phyloP scores from a whole-genome alignment of 1,140 invertebrate genomes.

The Cydia fagiglandana region DNA sequence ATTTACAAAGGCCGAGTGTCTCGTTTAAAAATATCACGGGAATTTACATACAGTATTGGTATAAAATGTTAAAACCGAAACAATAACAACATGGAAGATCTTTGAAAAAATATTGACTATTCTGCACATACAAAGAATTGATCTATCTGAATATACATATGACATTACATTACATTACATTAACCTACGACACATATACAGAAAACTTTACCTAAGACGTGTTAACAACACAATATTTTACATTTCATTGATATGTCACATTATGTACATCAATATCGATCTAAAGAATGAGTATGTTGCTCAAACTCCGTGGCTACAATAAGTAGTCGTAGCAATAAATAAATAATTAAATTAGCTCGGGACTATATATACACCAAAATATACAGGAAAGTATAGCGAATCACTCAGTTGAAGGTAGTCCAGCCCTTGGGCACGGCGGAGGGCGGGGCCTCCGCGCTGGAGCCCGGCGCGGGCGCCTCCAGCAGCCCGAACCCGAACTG shows the following conservation, averaged over 20 bases:
- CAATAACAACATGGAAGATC: constrained; percentile 44
- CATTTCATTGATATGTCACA: constrained; percentile 68
- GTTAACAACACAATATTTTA: constrained; percentile 47
- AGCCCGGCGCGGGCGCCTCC: constrained; percentile 49
- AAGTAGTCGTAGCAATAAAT: constrained; percentile 41
- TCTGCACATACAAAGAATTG: constrained; percentile 36
- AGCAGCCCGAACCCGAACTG: constrained; percentile 57
- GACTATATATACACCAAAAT: constrained; percentile 25
- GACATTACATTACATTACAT: constrained; percentile 28
- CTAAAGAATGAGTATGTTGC: constrained; percentile 37
- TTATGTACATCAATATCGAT: constrained; percentile 58
- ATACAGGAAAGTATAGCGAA: constrained; percentile 33
- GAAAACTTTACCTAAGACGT: constrained; percentile 36
- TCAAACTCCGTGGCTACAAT: constrained; percentile 45
- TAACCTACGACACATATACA: constrained; percentile 45
- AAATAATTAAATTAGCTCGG: constrained; percentile 36
- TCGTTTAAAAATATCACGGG: constrained; percentile 39
- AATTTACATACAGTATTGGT: constrained; percentile 36
- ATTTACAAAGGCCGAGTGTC: constrained; percentile 27
- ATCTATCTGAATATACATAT: constrained; percentile 25
- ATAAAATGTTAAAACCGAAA: constrained; percentile 31
- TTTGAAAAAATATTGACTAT: constrained; percentile 42
- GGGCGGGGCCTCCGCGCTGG: constrained; percentile 36
- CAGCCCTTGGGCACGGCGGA: constrained; percentile 62
- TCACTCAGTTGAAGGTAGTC: constrained; percentile 67